Conservation (phyloP, 2,888 invertebrate genomes). For the Drosophila suboccidentalis region DNA sequence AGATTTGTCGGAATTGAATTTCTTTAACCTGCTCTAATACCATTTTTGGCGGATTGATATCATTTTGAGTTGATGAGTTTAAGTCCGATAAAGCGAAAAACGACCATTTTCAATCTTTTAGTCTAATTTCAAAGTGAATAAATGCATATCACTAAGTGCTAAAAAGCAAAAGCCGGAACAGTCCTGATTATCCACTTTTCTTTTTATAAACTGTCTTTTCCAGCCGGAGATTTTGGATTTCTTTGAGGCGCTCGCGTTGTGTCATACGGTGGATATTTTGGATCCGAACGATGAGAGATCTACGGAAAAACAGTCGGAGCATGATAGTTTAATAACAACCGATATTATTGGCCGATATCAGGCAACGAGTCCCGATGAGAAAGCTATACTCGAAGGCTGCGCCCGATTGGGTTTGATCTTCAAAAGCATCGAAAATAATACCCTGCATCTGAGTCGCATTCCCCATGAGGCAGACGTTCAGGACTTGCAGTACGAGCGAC, state of each 20-base stretch:
- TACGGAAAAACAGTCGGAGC: conserved; percentile 21
- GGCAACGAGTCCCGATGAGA: conserved; percentile 97
- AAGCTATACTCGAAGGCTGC: conserved; percentile 95
- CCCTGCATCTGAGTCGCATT: conserved; percentile 87
- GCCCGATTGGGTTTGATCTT: conserved; percentile 91
- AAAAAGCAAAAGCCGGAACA: too few relatives aligned
- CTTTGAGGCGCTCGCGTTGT: conserved; percentile 90
- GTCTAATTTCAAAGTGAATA: too few relatives aligned
- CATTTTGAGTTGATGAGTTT: too few relatives aligned
- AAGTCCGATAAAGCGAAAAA: too few relatives aligned
- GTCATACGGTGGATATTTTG: conserved; percentile 91
- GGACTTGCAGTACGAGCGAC: conserved; percentile 87
- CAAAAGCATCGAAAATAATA: conserved; percentile 89
- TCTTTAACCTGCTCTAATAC: too few relatives aligned
- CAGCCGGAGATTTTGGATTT: conserved; percentile 90
- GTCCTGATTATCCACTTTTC: too few relatives aligned
- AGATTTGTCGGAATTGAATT: too few relatives aligned
- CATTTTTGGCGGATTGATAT: too few relatives aligned
- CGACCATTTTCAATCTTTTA: too few relatives aligned
- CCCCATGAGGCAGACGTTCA: conserved; percentile 35
- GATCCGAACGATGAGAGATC: conserved; percentile 74
- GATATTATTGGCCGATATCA: conserved; percentile 86
- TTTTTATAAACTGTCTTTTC: neutral
- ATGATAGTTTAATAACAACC: conserved; percentile 14
- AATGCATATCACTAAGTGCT: too few relatives aligned